A percentile compares a stretch with the other conserved stretches of the same genome.
Evolutionary conservation across 2,797 vertebrate species (phyloP).

Genomic region (Prunella strophiata): DNA sequence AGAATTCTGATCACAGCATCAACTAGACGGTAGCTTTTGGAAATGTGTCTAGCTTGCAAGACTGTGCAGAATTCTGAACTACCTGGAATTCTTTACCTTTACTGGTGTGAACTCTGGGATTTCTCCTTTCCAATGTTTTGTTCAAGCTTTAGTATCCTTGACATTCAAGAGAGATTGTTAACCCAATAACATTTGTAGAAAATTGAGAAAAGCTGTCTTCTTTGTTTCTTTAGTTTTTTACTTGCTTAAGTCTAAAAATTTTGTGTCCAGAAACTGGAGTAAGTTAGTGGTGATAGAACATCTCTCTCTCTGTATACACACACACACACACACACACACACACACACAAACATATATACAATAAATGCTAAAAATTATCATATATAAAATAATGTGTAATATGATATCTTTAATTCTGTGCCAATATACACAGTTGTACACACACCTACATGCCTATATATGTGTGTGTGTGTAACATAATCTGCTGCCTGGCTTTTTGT

Average conservation of each 20-base stretch:
- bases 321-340: rapidly evolving
- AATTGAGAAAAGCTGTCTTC: rapidly evolving
- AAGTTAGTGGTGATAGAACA: not conserved
- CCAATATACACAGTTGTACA: not conserved
- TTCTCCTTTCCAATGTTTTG: not conserved
- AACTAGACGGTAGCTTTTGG: not conserved
- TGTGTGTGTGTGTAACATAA: not conserved
- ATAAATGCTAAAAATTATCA: not conserved
- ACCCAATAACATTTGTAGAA: not conserved
- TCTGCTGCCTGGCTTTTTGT: not conserved
- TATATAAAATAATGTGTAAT: not conserved
- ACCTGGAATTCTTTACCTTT: not conserved
- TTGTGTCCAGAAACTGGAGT: not conserved
- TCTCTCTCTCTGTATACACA: not conserved
- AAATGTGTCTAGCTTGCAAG: not conserved
- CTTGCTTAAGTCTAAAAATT: not conserved
- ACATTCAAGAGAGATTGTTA: not conserved
- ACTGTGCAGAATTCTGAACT: not conserved
- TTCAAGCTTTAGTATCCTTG: not conserved
- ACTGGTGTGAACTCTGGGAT: not conserved
- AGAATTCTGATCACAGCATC: not conserved
- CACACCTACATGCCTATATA: not conserved
- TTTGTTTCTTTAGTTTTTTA: not conserved
- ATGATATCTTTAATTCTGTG: not conserved
- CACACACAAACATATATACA: rapidly evolving